Percentiles rank a stretch among this genome's conserved stretches.
phyloP scores from a whole-genome alignment of 1,140 invertebrate genomes.

The Tenebrio molitor region DNA sequence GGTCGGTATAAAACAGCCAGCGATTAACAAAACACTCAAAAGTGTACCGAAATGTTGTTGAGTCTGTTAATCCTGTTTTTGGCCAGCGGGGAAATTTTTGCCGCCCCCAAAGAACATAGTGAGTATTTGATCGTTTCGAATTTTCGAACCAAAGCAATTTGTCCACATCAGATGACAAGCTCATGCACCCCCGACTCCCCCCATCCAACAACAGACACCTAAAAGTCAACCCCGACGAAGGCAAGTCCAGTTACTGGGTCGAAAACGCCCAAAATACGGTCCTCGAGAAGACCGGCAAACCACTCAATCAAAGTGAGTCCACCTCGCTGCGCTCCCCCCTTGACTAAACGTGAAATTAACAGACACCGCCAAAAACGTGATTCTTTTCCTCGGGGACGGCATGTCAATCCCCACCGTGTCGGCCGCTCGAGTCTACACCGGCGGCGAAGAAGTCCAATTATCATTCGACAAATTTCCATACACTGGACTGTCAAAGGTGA shows the following conservation, averaged over 20 bases:
- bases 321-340: background rate
- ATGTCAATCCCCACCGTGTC: constrained; percentile 84
- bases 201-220: background rate
- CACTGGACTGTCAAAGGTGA: constrained; percentile 80
- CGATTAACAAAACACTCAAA: too few relatives aligned
- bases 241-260: constrained; percentile 51
- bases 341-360: constrained; percentile 33
- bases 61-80: too few relatives aligned
- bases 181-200: too few relatives aligned
- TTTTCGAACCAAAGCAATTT: too few relatives aligned
- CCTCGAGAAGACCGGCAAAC: constrained; percentile 39
- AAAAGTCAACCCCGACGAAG: constrained; percentile 33
- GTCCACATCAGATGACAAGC: too few relatives aligned
- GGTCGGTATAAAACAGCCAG: too few relatives aligned
- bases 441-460: constrained; percentile 78
- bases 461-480: constrained; percentile 85
- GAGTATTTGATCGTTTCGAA: too few relatives aligned
- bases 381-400: constrained; percentile 86
- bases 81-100: too few relatives aligned
- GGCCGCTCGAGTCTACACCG: constrained; percentile 77
- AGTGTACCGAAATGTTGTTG: too few relatives aligned
- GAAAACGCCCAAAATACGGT: constrained; percentile 47
- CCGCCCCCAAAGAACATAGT: too few relatives aligned
- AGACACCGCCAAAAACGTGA: constrained; percentile 78
- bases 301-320: constrained; percentile 55